Evolutionary conservation across 1,140 invertebrate species (phyloP), one percentile per base, ranked within the genome.

Genomic region (Drosophila tropicalis): DNA sequence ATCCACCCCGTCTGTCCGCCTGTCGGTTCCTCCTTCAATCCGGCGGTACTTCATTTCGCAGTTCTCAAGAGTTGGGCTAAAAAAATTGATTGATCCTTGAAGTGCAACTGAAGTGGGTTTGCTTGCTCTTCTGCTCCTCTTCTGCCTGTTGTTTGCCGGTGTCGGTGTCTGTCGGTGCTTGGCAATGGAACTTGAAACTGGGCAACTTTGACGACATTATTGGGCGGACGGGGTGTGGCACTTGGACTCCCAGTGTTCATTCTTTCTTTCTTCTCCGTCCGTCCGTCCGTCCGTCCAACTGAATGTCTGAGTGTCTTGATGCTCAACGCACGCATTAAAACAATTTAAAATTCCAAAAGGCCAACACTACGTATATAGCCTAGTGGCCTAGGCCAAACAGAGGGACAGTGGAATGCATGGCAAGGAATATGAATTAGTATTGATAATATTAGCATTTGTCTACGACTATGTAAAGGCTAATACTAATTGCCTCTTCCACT

Each of bases 51-150:
- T 86, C 83, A 87, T 86, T 51, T 51, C 17, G 44, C 82, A 87
- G 79, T 56, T 54, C 19, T 51, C 44, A 22, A 51, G 56, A 67
- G 67, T 60, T 62, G 83, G 74, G 64, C 79, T 87, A 87, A 87
- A 86, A 36, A 86, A 87, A 87, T 87, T 87, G 83, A 87, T 87
- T 87, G 83, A 87, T 87, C 79, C 83, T 87, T 72, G 62, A 77
- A 76, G 76, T 72, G 67, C 67, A 69, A 58, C 39, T 36, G 64
- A 55, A 66, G 40, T 62, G 63, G 61, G 15, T 40, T 34, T 19
- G 13, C 32, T 39, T 39, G 36, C 36, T 39, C 36, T 12, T 13
- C 10, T 36, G 0, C 34, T 39, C 9, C 36, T 39, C 36, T 4
- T 17, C 41, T 25, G 34, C 12, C 56, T 36, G 51, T 44, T 67